These are phyloP conservation scores for Coenonympha glycerion DNA, from an alignment of 2,888 invertebrate genomes.

Conservation along the genomic window DNA sequence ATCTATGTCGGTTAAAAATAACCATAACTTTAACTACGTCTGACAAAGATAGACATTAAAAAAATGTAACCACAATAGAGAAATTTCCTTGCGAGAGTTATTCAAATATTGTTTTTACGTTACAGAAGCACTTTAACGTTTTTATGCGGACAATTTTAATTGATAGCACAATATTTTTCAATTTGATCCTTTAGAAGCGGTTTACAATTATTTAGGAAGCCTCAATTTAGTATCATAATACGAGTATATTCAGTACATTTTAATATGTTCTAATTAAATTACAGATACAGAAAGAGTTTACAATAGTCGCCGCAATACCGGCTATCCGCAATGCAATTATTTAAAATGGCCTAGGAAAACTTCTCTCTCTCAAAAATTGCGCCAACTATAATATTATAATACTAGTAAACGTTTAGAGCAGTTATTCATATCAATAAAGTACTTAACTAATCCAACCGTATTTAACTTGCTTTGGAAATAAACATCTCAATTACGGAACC, in stretches of 20 bases:
- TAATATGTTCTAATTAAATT: too few species aligned
- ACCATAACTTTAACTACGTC: conserved; percentile 21
- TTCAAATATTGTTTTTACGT: conserved; percentile 26
- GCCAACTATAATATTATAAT: too few species aligned
- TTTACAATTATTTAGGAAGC: too few species aligned
- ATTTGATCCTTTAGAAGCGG: too few species aligned
- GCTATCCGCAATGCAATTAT: too few species aligned
- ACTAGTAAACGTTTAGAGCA: not conserved
- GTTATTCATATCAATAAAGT: too few species aligned
- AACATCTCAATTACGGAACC: conserved; percentile 24
- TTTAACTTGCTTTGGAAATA: conserved; percentile 14
- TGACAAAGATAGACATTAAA: conserved; percentile 17
- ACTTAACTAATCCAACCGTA: not conserved
- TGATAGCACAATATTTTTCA: not conserved
- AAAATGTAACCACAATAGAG: conserved; percentile 19
- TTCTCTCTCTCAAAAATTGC: too few species aligned
- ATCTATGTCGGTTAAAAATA: conserved; percentile 16
- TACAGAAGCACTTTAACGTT: conserved; percentile 8
- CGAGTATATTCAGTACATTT: too few species aligned
- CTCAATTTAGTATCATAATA: too few species aligned
- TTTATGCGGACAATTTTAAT: conserved; percentile 2
- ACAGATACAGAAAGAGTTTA: too few species aligned
- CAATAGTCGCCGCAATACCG: too few species aligned
- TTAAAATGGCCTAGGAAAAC: too few species aligned
- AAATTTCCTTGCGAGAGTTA: conserved; percentile 24